Evolutionary conservation across 2,113 vertebrate species (phyloP), one percentile per base, ranked within the genome.

Genomic region (Chaetodon trifascialis): DNA sequence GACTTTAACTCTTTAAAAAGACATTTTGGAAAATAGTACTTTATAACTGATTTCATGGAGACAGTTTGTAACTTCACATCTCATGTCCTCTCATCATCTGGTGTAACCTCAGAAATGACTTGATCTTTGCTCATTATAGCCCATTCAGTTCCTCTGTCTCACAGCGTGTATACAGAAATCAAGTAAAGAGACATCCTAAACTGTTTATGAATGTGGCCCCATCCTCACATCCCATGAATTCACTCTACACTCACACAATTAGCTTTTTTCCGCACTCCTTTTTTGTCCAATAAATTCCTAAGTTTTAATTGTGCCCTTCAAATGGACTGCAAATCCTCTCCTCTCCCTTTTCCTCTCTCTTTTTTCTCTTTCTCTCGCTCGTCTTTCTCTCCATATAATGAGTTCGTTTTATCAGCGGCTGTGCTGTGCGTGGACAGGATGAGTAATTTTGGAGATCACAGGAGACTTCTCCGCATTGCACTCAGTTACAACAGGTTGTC

Each of bases 401-500:
- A 90, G 80, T 71, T 89, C 36, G 60, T 90, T 89, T 91, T 88
- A 92, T 91, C 91, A 91, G 87, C 73, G 60, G 64, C 76, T 58
- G 49, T 47, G 79, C 84, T 54, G 74, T 83, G 87, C 84, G 83
- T 91, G 88, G 83, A 86, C 87, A 76, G 91, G 79, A 88, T 90
- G 84, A 91, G 76, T 92, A 88, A 91, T 92, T 89, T 86, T 70
- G 69, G 47, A 92, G 90, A 91, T 93, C 93, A 93, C 88, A 91
- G 93, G 84, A 88, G 84, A 74, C 76, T 71, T 84, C 80, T 83
- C 83, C 75, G 82, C 85, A 78, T 92, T 93, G 91, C 93, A 88
- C 88, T 90, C 2, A 8, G 85, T 94, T 93, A 86, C 93, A 93
- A 92, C 92, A 92, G 88, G 92, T 92, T 92, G 88, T 91, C 88